Evolutionary conservation across 2,797 vertebrate genomes (phyloP), one percentile per base, ranked within the genome.

Genomic region (Phataginus tricuspis): DNA sequence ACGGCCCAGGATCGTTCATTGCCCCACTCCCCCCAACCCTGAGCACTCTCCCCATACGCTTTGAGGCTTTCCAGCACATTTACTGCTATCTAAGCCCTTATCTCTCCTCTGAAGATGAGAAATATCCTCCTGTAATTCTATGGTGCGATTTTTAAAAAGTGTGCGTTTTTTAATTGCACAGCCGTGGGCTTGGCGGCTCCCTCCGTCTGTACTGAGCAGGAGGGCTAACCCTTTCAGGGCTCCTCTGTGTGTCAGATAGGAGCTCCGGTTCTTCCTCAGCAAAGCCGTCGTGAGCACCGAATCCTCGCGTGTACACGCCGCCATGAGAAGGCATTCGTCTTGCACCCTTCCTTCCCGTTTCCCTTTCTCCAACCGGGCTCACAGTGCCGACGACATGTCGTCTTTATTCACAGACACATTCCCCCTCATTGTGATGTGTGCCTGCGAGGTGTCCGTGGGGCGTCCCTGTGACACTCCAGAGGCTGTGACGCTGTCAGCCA

Each of bases 21-120:
- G 18, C 23, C 29, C 55, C 53, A 45, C 42, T 7, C 25, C 72
- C 72, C 49, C 4, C 42, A 45, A 15, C 11, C 6, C 74, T 12
- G 4, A 18, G 4, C 18, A 2, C 10, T 23, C 23, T 51, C 42
- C 21, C 55, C 31, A 19, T 29, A 1, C 16, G 1, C 29, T 1
- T 14, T 2, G 34, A 19, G 25, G 1, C 21, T 83, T 84, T 34
- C 61, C 12, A 49, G 61, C 68, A 63, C 29, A 10, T 72, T 42
- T 79, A 15, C 34, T 45, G 5, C 21, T 64, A 15, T 13, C 83
- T 75, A 39, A 74, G 21, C 63, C 18, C 4, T 16, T 6, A 7
- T 64, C 1, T 79, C 45, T 63, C 57, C 74, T 59, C 83, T 71
- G 79, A 86, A 79, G 74, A 69, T 49, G 23, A 64, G 92, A 90